These are phyloP conservation scores for Eulemur coronatus DNA, from an alignment of 2,797 vertebrate species.

Conservation along the genomic window DNA sequence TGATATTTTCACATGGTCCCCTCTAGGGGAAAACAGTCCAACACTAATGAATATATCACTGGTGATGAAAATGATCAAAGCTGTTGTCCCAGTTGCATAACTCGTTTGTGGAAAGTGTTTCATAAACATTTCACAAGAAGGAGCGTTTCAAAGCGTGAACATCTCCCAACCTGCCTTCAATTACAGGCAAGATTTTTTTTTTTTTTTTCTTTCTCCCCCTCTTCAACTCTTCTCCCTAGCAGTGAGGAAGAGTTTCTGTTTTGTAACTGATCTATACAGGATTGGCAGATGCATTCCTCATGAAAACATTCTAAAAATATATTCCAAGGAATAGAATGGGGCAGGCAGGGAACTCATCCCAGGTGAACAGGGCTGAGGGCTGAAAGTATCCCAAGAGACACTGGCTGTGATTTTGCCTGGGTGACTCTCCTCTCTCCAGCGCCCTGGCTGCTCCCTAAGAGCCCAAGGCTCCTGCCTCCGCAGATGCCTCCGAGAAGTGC, in stretches of 20 bases:
- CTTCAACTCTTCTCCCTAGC: constrained; percentile 78
- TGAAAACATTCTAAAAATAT: constrained; percentile 81
- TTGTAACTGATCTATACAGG: constrained; percentile 84
- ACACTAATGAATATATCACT: constrained; percentile 84
- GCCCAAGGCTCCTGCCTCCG: not conserved
- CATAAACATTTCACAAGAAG: constrained; percentile 91
- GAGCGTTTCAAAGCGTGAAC: constrained; percentile 86
- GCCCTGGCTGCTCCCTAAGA: not conserved
- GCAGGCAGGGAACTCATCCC: not conserved
- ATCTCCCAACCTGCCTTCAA: constrained; percentile 89
- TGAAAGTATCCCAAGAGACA: not conserved
- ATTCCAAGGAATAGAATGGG: constrained; percentile 34
- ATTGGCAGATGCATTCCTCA: constrained; percentile 72
- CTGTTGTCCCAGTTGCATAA: constrained; percentile 85
- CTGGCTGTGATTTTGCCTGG: not conserved
- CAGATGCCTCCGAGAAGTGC: not conserved
- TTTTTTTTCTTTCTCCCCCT: not conserved
- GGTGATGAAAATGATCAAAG: constrained; percentile 87
- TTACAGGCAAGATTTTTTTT: constrained; percentile 82
- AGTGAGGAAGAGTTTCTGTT: constrained; percentile 83
- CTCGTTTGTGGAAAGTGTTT: constrained; percentile 88
- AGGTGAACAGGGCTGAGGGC: not conserved
- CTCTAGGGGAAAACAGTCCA: constrained; percentile 57
- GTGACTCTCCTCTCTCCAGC: not conserved
- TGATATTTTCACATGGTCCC: constrained; percentile 68